A percentile compares a stretch with the other conserved stretches of the same genome.
These are phyloP conservation scores for Tenebrio molitor DNA, from an alignment of 1,140 invertebrate species.

Conservation along the genomic window DNA sequence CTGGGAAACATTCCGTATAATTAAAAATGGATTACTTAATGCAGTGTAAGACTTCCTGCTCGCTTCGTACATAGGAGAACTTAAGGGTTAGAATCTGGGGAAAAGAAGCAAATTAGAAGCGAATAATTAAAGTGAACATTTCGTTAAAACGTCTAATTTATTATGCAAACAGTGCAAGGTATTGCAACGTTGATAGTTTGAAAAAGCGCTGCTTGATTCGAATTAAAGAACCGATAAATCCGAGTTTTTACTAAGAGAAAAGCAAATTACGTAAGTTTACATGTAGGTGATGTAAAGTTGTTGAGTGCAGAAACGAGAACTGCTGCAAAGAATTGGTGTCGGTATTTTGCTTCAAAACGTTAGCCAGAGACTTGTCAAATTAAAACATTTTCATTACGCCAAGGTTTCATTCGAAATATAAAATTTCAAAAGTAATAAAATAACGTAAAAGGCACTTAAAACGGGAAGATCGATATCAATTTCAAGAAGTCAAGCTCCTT, in stretches of 20 bases:
- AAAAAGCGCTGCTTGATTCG: neutral
- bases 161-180: neutral
- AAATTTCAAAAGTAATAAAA: constrained; percentile 37
- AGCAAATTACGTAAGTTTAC: constrained; percentile 12
- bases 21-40: too few relatives aligned
- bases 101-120: neutral
- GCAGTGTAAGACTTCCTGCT: too few relatives aligned
- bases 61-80: too few relatives aligned
- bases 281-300: constrained; percentile 12
- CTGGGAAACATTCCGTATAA: too few relatives aligned
- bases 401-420: constrained; percentile 22
- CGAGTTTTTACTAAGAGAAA: constrained; percentile 5
- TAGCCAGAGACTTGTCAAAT: constrained; percentile 18
- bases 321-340: neutral
- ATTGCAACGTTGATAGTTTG: constrained; percentile 1
- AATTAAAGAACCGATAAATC: constrained; percentile 8
- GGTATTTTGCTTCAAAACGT: constrained; percentile 12
- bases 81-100: too few relatives aligned
- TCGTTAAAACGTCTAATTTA: neutral
- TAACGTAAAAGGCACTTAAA: constrained; percentile 31
- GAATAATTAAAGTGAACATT: neutral
- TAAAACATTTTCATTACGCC: constrained; percentile 21
- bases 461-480: constrained; percentile 42
- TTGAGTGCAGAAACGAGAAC: constrained; percentile 6
- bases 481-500: constrained; percentile 42